Conservation (phyloP, 2,113 vertebrate genomes). For the Caranx ignobilis region DNA sequence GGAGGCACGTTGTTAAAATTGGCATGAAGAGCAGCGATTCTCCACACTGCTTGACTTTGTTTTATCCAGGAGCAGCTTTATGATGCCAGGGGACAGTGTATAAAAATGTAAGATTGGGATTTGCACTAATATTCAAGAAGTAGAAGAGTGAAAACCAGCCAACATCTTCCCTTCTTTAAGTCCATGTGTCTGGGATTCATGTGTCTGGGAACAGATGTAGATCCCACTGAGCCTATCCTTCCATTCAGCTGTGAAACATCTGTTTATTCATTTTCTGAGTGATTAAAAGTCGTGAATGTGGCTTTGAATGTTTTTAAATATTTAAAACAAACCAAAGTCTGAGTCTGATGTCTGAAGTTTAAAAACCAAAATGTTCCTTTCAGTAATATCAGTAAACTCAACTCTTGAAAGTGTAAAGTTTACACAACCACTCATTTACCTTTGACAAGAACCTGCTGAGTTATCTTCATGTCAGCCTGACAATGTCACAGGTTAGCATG, state of each 20-base stretch:
- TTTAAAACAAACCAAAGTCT: background rate
- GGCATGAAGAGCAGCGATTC: slow-evolving; percentile 24
- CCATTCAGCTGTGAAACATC: slow-evolving; percentile 23
- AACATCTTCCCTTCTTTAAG: slow-evolving; percentile 1
- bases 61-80: slow-evolving; percentile 24
- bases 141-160: slow-evolving; percentile 9
- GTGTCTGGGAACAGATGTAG: background rate
- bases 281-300: slow-evolving; percentile 8
- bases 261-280: slow-evolving; percentile 31
- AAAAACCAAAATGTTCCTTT: background rate
- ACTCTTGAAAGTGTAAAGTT: background rate
- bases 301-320: background rate
- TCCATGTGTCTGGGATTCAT: slow-evolving; percentile 2
- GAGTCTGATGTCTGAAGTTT: background rate
- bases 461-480: slow-evolving; percentile 71
- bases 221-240: slow-evolving; percentile 8
- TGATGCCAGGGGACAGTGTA: slow-evolving; percentile 3
- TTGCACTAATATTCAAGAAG: slow-evolving; percentile 16
- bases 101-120: background rate
- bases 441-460: background rate
- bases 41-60: slow-evolving; percentile 29
- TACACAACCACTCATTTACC: background rate
- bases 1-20: background rate
- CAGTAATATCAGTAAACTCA: background rate
- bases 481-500: slow-evolving; percentile 67